Evolutionary conservation across 2,113 vertebrate species (phyloP).

Genomic region (Neodontobutis hainanensis): DNA sequence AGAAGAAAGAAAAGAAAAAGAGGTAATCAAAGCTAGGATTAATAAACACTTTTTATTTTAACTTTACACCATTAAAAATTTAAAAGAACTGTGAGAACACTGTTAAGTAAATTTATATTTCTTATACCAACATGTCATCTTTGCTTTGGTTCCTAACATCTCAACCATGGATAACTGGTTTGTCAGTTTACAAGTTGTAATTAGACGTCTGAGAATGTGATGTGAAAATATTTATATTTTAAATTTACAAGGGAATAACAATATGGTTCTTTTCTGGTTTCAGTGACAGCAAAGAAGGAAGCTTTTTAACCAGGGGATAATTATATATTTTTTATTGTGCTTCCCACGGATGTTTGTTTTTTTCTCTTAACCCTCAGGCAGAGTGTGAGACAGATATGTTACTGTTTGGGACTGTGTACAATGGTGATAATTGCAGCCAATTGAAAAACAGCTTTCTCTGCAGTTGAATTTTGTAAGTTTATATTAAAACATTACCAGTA

Average conservation of each 20-base stretch:
- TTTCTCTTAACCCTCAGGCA: slow-evolving; percentile 19
- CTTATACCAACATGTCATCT: slow-evolving; percentile 44
- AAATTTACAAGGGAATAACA: slow-evolving; percentile 55
- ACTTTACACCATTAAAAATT: neutral
- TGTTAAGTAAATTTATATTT: slow-evolving; percentile 34
- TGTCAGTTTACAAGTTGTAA: slow-evolving; percentile 54
- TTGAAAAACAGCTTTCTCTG: neutral
- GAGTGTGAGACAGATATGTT: slow-evolving; percentile 1
- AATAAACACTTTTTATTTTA: neutral
- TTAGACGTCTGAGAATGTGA: slow-evolving; percentile 59
- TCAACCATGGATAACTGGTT: slow-evolving; percentile 39
- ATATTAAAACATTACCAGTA: neutral
- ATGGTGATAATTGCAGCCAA: neutral
- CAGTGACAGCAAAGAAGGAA: slow-evolving; percentile 29
- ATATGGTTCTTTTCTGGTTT: slow-evolving; percentile 41
- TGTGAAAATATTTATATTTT: slow-evolving; percentile 41
- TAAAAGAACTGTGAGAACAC: no score
- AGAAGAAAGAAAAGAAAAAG: neutral
- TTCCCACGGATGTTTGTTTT: slow-evolving; percentile 44
- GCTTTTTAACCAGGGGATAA: slow-evolving; percentile 31
- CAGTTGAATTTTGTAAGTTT: neutral
- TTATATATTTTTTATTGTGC: slow-evolving; percentile 43
- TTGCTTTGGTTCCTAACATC: slow-evolving; percentile 31
- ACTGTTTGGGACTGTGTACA: slow-evolving; percentile 6
- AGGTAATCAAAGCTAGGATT: neutral